Base-by-base conservation (phyloP, 2,113 vertebrate species). In the Myanophis thanlyinensis region DNA sequence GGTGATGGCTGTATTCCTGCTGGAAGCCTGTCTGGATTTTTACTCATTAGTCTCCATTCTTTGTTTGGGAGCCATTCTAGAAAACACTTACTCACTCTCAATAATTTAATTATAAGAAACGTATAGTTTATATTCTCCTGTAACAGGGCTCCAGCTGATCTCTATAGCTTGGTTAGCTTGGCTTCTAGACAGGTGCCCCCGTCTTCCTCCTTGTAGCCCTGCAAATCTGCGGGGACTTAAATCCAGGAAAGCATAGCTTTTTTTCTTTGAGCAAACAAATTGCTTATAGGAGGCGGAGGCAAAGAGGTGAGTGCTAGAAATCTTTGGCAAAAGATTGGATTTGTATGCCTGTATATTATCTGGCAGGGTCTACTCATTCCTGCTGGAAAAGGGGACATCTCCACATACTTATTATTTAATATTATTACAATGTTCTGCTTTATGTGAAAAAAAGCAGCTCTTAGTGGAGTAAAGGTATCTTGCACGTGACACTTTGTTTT, bases 381-480 rank as follows among this genome's bases (percentile, higher is more conserved):
- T 88, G 51, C 47, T 87, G 88, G 73, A 89, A 85, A 73, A 89
- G 40, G 80, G 53, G 90, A 46, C 87, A 12, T 91, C 62, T 91
- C 35, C 51, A 56, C 47, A 89, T 73, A 89, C 27, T 91, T 91
- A 2, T 87, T 89, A 0, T 40, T 85, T 0, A 2, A 87, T 53
- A n/a, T 0, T 0, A 35, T 0, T 0, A 27, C 13, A 2, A 20
- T 44, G 1, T 49, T 47, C 4, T 8, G 0, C 48, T 27, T 73
- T 0, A 0, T 9, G n/a, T 22, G 53, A 92, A 62, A 40, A 25
- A 0, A 3, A 89, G 10, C 0, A 2, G n/a, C 0, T 40, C 22
- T 52, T 52, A 56, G 0, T 0, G 13, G 44, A 80, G 27, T 22
- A 13, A 47, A 5, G 9, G 4, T 13, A 92, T 67, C 40, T 48